Evolutionary conservation across 2,113 vertebrate genomes (phyloP).

Genomic region (Albula goreensis): DNA sequence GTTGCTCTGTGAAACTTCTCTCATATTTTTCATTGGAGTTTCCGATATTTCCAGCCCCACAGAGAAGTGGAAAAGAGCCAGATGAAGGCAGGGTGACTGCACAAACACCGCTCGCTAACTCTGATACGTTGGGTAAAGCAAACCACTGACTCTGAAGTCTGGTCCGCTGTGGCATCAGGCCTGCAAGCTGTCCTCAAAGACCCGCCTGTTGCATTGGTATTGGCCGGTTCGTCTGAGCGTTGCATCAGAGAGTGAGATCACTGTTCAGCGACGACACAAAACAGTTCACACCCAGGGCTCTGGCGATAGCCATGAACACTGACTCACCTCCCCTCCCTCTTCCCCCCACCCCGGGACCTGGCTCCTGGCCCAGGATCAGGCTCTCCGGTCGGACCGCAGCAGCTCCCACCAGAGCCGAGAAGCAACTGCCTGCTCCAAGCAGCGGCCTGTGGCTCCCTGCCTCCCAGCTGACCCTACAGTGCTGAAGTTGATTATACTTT

Average conservation of each 20-base stretch:
- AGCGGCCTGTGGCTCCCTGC: neutral
- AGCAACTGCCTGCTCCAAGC: neutral
- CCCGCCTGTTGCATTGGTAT: neutral
- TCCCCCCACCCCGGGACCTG: too few relatives aligned
- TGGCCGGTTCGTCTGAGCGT: neutral
- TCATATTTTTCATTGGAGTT: neutral
- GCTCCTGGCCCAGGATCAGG: neutral
- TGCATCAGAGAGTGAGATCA: neutral
- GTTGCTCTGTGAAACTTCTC: neutral
- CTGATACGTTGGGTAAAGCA: conserved; percentile 1
- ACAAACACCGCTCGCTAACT: neutral
- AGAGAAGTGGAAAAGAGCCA: neutral
- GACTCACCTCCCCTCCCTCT: neutral
- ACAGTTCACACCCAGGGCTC: neutral
- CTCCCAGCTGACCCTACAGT: neutral
- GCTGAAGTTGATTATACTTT: neutral
- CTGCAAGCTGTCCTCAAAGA: neutral
- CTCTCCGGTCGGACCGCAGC: neutral
- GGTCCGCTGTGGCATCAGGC: too few relatives aligned
- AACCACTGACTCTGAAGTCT: neutral
- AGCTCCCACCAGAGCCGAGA: neutral
- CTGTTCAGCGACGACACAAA: neutral
- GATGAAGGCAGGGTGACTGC: neutral
- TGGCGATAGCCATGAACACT: neutral
- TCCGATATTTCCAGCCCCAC: neutral